phyloP scores from a whole-genome alignment of 2,113 vertebrate species.

The Rana temporaria region DNA sequence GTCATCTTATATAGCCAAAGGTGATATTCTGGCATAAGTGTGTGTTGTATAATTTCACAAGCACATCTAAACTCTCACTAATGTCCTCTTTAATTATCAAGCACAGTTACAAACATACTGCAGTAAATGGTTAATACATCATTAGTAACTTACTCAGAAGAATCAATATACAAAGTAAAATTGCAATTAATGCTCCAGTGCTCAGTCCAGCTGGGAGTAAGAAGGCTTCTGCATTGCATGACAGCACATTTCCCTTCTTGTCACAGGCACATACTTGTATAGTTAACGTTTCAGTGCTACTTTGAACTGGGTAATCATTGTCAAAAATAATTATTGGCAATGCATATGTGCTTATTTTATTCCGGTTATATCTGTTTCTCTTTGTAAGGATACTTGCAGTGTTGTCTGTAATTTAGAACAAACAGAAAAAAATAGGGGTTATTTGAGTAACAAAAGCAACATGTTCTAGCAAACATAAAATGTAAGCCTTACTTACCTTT shows the following conservation, averaged over 20 bases:
- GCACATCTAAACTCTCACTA: no score
- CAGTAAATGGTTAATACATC: background rate
- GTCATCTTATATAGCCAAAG: background rate
- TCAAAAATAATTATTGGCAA: constrained; percentile 80
- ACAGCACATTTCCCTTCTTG: constrained; percentile 74
- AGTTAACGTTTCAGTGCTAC: constrained; percentile 78
- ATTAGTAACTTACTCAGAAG: constrained; percentile 66
- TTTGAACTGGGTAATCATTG: constrained; percentile 80
- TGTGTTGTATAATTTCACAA: background rate
- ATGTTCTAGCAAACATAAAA: background rate
- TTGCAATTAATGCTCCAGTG: constrained; percentile 76
- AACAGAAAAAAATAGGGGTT: background rate
- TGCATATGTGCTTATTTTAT: constrained; percentile 73
- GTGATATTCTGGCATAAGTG: background rate
- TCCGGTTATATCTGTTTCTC: constrained; percentile 76
- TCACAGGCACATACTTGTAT: constrained; percentile 78
- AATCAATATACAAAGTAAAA: constrained; percentile 77
- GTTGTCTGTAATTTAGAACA: constrained; percentile 68
- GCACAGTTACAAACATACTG: no score
- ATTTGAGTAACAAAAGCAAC: background rate
- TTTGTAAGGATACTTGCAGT: constrained; percentile 80
- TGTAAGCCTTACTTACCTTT: constrained; percentile 72
- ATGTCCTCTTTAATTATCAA: no score
- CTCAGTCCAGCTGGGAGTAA: constrained; percentile 76
- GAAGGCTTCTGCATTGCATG: constrained; percentile 74